Evolutionary conservation across 2,113 vertebrate genomes (phyloP).

Genomic region (Bubo scandiacus): DNA sequence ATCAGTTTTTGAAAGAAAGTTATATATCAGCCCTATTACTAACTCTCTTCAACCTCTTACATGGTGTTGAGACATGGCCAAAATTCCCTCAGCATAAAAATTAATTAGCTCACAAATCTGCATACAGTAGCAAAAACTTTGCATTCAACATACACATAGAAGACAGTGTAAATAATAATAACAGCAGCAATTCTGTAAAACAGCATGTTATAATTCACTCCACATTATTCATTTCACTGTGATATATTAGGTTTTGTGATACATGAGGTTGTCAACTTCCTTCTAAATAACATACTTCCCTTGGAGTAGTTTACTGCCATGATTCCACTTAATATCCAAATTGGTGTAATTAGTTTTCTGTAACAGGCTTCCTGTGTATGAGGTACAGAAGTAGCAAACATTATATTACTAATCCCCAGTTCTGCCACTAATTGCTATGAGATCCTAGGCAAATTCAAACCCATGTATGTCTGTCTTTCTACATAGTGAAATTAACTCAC

Average conservation of each 20-base stretch:
- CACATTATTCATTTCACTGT: conserved; percentile 47
- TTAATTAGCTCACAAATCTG: conserved; percentile 50
- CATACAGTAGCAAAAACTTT: conserved; percentile 32
- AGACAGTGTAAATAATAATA: conserved; percentile 67
- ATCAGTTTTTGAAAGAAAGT: not conserved
- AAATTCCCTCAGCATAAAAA: conserved; percentile 45
- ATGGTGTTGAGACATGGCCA: conserved; percentile 13
- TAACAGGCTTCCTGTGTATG: not conserved
- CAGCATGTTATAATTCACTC: conserved; percentile 17
- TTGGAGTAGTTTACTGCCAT: conserved; percentile 31
- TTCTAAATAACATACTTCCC: conserved; percentile 27
- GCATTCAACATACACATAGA: conserved; percentile 1
- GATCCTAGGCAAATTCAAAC: not conserved
- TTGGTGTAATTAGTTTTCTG: not conserved
- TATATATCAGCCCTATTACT: conserved; percentile 19
- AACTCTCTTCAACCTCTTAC: not conserved
- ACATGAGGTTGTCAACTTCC: conserved; percentile 24
- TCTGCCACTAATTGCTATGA: not conserved
- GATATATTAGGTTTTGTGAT: conserved; percentile 46
- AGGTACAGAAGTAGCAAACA: not conserved
- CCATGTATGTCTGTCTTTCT: not conserved
- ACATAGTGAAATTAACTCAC: not conserved
- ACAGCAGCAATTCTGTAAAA: conserved; percentile 42
- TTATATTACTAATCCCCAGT: not conserved
- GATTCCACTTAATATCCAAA: conserved; percentile 35